These are phyloP conservation scores for Cydia strobilella DNA, from an alignment of 1,140 invertebrate genomes.

Conservation along the genomic window DNA sequence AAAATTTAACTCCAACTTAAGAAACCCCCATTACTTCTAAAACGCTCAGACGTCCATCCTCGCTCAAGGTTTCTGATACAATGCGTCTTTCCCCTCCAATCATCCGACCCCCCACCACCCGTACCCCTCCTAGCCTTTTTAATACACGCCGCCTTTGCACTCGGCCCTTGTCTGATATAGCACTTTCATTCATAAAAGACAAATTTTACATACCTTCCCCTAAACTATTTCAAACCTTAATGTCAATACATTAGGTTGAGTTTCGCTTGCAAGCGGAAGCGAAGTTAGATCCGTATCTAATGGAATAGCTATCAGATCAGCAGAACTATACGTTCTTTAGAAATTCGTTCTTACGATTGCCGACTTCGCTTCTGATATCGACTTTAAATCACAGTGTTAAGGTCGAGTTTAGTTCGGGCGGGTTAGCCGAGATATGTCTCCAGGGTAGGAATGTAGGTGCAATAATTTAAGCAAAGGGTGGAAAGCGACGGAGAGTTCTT, in stretches of 20 bases:
- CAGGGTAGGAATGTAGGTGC: slow-evolving; percentile 64
- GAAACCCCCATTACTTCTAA: neutral
- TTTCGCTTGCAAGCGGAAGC: slow-evolving; percentile 41
- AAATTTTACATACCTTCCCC: slow-evolving; percentile 47
- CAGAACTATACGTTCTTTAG: slow-evolving; percentile 67
- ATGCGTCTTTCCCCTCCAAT: slow-evolving; percentile 57
- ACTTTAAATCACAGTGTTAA: slow-evolving; percentile 48
- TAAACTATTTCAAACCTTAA: slow-evolving; percentile 50
- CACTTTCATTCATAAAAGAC: slow-evolving; percentile 62
- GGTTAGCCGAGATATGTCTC: slow-evolving; percentile 53
- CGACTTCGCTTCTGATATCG: slow-evolving; percentile 26
- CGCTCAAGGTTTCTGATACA: slow-evolving; percentile 45
- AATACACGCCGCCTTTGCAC: slow-evolving; percentile 61
- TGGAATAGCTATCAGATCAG: slow-evolving; percentile 57
- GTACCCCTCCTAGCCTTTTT: slow-evolving; percentile 60
- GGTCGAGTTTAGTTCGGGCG: slow-evolving; percentile 48
- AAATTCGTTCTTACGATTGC: slow-evolving; percentile 60
- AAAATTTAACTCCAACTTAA: neutral
- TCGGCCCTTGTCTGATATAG: slow-evolving; percentile 54
- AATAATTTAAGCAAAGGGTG: slow-evolving; percentile 79
- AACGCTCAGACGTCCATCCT: slow-evolving; percentile 41
- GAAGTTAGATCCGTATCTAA: slow-evolving; percentile 69
- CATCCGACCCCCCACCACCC: slow-evolving; percentile 40
- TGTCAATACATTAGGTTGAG: slow-evolving; percentile 40
- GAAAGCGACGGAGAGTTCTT: slow-evolving; percentile 77